Evolutionary conservation across 2,888 invertebrate species (phyloP), one percentile per base, ranked within the genome.

Genomic region (Nomada flava): DNA sequence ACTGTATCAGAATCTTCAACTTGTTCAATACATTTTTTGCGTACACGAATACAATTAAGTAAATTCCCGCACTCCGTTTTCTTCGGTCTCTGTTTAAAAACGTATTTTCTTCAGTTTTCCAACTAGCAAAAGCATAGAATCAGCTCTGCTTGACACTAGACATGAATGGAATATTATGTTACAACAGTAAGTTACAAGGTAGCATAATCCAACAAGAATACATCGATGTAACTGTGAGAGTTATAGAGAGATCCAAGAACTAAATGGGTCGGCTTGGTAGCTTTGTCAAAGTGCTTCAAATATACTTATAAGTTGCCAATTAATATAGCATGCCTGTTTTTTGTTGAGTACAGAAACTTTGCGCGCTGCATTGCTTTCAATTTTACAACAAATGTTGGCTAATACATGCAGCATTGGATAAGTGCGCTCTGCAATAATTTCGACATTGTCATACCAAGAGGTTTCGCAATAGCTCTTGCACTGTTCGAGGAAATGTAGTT

Each of bases 141-240:
- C 91, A 92, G 92, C 88, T 91, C 88, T 89, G 91, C 90, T 92
- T 85, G 89, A 92, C 91, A 92, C 91, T 90, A 90, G 91, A 90
- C 91, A 91, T 86, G 89, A 89, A 89, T 87, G 80, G 88, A 68
- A 82, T 90, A 89, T 23, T 84, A 90, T 87, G 87, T 89, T 89
- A 90, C 90, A 91, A 91, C 87, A 89, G 86, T 90, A 88, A 90
- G 86, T 91, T 57, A 90, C 88, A 90, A 89, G 87, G 86, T 90
- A 88, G 85, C 89, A 84, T 90, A 88, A 90, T 90, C 83, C 85
- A 87, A 90, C 87, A 76, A 79, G 82, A 86, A 85, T 84, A 85
- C 88, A 89, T 89, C 72, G 71, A 89, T 88, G 76, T 81, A 77
- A 77, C 70, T 80, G 65, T 78, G 75, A 75, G 57, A 75, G 53